These are phyloP conservation scores for Nematostella vectensis DNA, from an alignment of 92 coral and sea anemone genomes.

Conservation along the genomic window DNA sequence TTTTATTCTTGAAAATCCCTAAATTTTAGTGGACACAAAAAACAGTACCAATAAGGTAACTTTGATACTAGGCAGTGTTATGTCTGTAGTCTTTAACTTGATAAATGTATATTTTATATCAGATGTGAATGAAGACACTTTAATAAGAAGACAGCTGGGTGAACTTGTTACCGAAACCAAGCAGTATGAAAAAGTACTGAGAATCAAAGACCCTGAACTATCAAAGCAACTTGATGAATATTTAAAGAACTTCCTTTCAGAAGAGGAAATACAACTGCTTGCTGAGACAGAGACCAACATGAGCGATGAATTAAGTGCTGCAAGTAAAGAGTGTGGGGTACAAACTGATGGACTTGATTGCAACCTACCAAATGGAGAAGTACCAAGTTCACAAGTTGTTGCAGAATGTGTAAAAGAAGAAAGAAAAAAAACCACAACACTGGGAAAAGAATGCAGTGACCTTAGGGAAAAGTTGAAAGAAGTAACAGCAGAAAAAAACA, in stretches of 20 bases:
- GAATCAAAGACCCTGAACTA: slow-evolving; percentile 38
- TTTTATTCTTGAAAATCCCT: too few relatives aligned
- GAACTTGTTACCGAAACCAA: slow-evolving; percentile 36
- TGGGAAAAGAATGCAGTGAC: slow-evolving; percentile 36
- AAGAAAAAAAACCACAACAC: slow-evolving; percentile 27
- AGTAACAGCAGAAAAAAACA: slow-evolving; percentile 41
- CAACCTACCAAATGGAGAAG: background rate
- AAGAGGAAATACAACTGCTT: slow-evolving; percentile 24
- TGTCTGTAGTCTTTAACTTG: too few relatives aligned
- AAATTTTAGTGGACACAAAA: too few relatives aligned
- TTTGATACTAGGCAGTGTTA: too few relatives aligned
- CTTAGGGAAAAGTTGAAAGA: slow-evolving; percentile 33
- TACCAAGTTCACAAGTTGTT: background rate
- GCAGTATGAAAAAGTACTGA: slow-evolving; percentile 37
- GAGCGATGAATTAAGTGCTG: background rate
- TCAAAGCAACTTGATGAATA: slow-evolving; percentile 44
- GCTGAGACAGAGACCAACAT: slow-evolving; percentile 6
- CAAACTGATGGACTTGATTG: background rate
- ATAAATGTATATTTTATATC: too few relatives aligned
- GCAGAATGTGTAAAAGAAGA: slow-evolving; percentile 24
- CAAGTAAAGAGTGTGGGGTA: background rate
- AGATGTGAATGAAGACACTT: too few relatives aligned
- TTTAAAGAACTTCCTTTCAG: slow-evolving; percentile 15
- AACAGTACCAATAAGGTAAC: too few relatives aligned
- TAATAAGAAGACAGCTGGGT: slow-evolving; percentile 27